phyloP scores from a whole-genome alignment of 2,888 invertebrate species.

The Sympetrum striolatum region DNA sequence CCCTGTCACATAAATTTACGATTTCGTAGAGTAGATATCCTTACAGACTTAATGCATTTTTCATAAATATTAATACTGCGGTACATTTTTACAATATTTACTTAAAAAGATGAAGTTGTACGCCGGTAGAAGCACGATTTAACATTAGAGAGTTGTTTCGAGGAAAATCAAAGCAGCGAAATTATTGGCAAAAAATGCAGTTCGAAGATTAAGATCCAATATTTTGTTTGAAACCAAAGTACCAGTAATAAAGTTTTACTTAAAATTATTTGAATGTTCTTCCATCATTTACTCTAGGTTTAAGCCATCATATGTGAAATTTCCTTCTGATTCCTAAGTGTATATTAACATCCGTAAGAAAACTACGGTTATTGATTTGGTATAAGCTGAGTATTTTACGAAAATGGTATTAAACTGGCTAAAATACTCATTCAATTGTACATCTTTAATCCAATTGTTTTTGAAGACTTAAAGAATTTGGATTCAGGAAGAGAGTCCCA shows the following conservation, averaged over 20 bases:
- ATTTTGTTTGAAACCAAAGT: slow-evolving; percentile 44
- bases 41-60: slow-evolving; percentile 34
- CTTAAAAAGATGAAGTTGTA: background rate
- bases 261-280: background rate
- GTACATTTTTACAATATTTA: slow-evolving; percentile 39
- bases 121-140: slow-evolving; percentile 24
- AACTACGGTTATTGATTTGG: too few species aligned
- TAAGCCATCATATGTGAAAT: background rate
- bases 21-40: slow-evolving; percentile 16
- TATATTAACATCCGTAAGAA: too few species aligned
- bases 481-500: too few species aligned
- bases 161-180: background rate
- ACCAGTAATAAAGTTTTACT: slow-evolving; percentile 37
- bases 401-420: too few species aligned
- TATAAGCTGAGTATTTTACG: too few species aligned
- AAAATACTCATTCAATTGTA: too few species aligned
- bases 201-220: slow-evolving; percentile 12
- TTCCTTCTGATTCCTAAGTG: background rate
- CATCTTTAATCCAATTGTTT: too few species aligned
- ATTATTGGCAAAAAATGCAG: background rate
- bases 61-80: slow-evolving; percentile 24
- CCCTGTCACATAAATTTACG: slow-evolving; percentile 28
- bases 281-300: background rate
- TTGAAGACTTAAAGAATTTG: too few species aligned
- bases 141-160: slow-evolving; percentile 18